Conservation (phyloP, 2,888 invertebrate genomes). For the Scaeva pyrastri region DNA sequence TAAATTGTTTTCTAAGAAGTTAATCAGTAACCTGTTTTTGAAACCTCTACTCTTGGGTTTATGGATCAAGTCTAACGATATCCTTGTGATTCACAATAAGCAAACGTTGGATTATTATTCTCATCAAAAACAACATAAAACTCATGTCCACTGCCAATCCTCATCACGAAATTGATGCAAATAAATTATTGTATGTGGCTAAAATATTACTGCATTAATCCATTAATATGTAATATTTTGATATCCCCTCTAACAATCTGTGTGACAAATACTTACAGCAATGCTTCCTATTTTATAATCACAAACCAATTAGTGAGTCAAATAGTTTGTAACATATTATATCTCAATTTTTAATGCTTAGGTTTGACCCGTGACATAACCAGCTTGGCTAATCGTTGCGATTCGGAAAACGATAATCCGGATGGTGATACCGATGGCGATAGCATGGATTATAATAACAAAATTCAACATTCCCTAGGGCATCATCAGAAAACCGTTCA, state of each 20-base stretch:
- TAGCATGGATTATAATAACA: slow-evolving; percentile 83
- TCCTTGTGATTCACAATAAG: no score
- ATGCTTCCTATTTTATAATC: slow-evolving; percentile 45
- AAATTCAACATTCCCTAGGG: slow-evolving; percentile 84
- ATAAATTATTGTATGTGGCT: background rate
- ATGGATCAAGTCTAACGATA: no score
- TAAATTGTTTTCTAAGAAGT: no score
- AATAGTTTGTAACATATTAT: background rate
- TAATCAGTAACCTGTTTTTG: no score
- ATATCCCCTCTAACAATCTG: slow-evolving; percentile 63
- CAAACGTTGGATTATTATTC: no score
- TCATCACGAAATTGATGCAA: background rate
- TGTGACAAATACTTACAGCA: slow-evolving; percentile 76
- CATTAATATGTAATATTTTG: slow-evolving; percentile 22
- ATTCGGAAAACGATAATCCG: slow-evolving; percentile 85
- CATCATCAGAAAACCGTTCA: slow-evolving; percentile 82
- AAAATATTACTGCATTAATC: background rate
- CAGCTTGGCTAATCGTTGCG: slow-evolving; percentile 83
- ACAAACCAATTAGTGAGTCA: background rate
- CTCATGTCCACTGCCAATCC: background rate
- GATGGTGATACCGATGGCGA: slow-evolving; percentile 88
- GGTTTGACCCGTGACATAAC: slow-evolving; percentile 83
- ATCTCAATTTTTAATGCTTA: slow-evolving; percentile 64
- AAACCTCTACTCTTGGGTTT: no score
- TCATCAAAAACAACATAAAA: background rate